These are phyloP conservation scores for Chaetura pelagica DNA, from an alignment of 2,113 vertebrate species.

Conservation along the genomic window DNA sequence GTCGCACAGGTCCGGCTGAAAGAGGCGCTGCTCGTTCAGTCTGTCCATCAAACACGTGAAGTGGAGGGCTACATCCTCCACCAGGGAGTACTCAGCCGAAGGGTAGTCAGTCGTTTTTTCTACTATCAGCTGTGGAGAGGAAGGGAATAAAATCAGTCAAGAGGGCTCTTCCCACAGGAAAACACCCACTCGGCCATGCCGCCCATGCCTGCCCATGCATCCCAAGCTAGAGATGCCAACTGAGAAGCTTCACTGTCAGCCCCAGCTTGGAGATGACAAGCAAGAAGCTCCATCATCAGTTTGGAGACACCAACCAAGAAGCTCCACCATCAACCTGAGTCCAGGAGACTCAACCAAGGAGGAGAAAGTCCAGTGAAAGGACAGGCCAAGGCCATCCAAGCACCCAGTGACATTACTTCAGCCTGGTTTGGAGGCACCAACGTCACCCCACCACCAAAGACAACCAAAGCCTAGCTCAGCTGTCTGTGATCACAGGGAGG, in stretches of 20 bases:
- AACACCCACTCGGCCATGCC: accelerated
- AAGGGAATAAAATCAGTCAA: background rate
- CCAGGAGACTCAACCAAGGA: background rate
- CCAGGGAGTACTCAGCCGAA: slow-evolving; percentile 91
- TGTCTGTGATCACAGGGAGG: accelerated
- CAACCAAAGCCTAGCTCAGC: background rate
- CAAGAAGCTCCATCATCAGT: background rate
- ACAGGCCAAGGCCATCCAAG: accelerated
- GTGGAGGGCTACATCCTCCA: slow-evolving; percentile 94
- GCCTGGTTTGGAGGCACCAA: background rate
- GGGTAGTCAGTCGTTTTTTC: slow-evolving; percentile 95
- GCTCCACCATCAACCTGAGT: background rate
- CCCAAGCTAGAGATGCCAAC: background rate
- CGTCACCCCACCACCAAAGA: background rate
- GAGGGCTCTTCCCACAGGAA: background rate
- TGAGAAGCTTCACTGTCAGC: background rate
- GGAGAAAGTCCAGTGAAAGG: background rate
- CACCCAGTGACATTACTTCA: background rate
- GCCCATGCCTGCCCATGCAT: accelerated
- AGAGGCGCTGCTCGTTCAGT: slow-evolving; percentile 93
- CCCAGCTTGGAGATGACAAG: background rate
- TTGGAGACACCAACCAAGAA: background rate
- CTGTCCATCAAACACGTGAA: slow-evolving; percentile 97
- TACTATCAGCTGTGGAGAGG: slow-evolving; percentile 87
- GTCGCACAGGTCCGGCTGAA: slow-evolving; percentile 94